These are phyloP conservation scores for Agonum fuliginosum DNA, from an alignment of 2,888 invertebrate species.

Conservation along the genomic window DNA sequence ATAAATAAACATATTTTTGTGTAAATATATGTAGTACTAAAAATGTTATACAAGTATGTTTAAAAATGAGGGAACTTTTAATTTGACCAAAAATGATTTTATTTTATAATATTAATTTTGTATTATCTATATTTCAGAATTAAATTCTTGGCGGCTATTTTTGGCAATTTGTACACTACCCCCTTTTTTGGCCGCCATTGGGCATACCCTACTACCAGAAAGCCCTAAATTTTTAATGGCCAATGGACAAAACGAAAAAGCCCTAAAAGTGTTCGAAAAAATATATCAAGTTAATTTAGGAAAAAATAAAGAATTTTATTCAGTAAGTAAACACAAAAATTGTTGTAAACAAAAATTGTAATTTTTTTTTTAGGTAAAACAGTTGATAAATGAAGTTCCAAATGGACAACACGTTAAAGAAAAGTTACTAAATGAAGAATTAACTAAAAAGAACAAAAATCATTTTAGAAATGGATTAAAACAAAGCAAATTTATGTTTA, in stretches of 20 bases:
- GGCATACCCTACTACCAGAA: constrained; percentile 76
- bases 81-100: no score
- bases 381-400: constrained; percentile 69
- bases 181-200: constrained; percentile 74
- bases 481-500: constrained; percentile 81
- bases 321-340: constrained; percentile 70
- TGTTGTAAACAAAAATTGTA: not conserved
- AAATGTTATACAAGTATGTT: no score
- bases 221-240: constrained; percentile 76
- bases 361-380: constrained; percentile 68
- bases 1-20: no score
- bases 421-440: constrained; percentile 65
- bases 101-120: not conserved
- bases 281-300: constrained; percentile 76
- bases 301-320: constrained; percentile 71
- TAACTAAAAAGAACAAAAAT: constrained; percentile 65
- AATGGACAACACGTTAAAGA: constrained; percentile 19
- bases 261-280: constrained; percentile 74
- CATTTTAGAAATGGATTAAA: constrained; percentile 69
- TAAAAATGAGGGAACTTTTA: no score
- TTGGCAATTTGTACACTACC: constrained; percentile 78
- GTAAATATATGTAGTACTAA: no score
- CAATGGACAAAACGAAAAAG: constrained; percentile 74
- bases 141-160: constrained; percentile 80
- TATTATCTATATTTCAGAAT: constrained; percentile 66